Conservation (phyloP, 2,797 vertebrate genomes). For the Hydrocynus forskahlii region DNA sequence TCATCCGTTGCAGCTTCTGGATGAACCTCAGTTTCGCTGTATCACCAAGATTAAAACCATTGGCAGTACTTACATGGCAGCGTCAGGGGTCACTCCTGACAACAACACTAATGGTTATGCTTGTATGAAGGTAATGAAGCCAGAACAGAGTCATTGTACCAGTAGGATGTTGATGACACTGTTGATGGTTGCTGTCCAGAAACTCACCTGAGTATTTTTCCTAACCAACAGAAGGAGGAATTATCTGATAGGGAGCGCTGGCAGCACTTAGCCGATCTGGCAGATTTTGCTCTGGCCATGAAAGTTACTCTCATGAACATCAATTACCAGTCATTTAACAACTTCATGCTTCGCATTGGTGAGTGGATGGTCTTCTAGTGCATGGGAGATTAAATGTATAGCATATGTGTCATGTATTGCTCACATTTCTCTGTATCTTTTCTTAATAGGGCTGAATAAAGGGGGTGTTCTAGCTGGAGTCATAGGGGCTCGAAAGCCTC, state of each 20-base stretch:
- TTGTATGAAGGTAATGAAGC: conserved; percentile 80
- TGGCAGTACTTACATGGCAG: conserved; percentile 98
- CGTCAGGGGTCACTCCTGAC: conserved; percentile 90
- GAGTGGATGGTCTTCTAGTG: conserved; percentile 48
- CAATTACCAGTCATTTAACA: conserved; percentile 98
- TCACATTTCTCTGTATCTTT: neutral
- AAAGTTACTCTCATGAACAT: conserved; percentile 96
- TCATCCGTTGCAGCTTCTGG: conserved; percentile 82
- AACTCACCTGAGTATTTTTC: conserved; percentile 16
- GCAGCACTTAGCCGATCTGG: conserved; percentile 94
- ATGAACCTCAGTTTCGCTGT: conserved; percentile 91
- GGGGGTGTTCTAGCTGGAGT: conserved; percentile 93
- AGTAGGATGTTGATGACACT: neutral
- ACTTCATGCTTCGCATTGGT: conserved; percentile 99
- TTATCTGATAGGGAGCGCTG: conserved; percentile 89
- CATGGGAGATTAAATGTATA: neutral
- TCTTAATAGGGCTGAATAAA: conserved; percentile 89
- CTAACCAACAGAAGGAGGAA: conserved; percentile 80
- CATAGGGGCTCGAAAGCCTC: conserved; percentile 94
- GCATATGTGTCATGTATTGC: neutral
- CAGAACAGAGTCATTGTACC: conserved; percentile 14
- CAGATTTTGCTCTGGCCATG: conserved; percentile 94
- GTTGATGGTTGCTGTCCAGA: conserved; percentile 1
- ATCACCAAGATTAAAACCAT: conserved; percentile 99
- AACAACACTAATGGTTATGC: conserved; percentile 82